A percentile compares a stretch with the other conserved stretches of the same genome.
phyloP scores from a whole-genome alignment of 1,140 invertebrate genomes.

The Cryptotermes secundus region DNA sequence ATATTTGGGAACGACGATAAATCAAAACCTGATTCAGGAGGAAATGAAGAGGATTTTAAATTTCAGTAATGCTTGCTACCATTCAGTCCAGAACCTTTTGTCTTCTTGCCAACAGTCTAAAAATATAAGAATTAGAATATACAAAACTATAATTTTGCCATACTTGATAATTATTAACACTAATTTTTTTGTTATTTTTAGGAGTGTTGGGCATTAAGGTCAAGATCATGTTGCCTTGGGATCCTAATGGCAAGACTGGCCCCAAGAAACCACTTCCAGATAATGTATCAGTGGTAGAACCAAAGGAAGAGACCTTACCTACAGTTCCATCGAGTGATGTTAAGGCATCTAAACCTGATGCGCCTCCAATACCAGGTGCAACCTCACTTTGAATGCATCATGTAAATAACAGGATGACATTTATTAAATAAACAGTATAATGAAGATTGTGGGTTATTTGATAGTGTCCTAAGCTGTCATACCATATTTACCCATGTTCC shows the following conservation, averaged over 20 bases:
- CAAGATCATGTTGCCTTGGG: constrained; percentile 99
- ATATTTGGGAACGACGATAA: too few species aligned
- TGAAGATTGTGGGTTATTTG: background rate
- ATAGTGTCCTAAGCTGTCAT: background rate
- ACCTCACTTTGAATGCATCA: background rate
- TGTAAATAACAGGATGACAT: constrained; percentile 1
- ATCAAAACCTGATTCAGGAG: too few species aligned
- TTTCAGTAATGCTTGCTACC: too few species aligned
- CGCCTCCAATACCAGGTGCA: constrained; percentile 38
- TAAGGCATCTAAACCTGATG: constrained; percentile 47
- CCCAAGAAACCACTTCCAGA: constrained; percentile 97
- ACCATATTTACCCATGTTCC: too few species aligned
- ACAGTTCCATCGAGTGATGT: constrained; percentile 62
- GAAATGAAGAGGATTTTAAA: too few species aligned
- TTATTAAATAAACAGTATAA: constrained; percentile 12
- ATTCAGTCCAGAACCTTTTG: too few species aligned
- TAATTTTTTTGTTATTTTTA: constrained; percentile 40
- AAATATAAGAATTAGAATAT: background rate
- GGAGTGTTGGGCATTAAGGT: constrained; percentile 90
- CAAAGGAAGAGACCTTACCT: constrained; percentile 79
- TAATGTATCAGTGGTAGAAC: constrained; percentile 92
- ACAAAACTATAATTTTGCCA: too few species aligned
- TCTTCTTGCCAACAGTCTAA: too few species aligned
- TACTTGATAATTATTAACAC: too few species aligned
- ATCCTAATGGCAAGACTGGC: constrained; percentile 94